Conservation (phyloP, 2,888 invertebrate genomes). For the Ophion obscuratus region DNA sequence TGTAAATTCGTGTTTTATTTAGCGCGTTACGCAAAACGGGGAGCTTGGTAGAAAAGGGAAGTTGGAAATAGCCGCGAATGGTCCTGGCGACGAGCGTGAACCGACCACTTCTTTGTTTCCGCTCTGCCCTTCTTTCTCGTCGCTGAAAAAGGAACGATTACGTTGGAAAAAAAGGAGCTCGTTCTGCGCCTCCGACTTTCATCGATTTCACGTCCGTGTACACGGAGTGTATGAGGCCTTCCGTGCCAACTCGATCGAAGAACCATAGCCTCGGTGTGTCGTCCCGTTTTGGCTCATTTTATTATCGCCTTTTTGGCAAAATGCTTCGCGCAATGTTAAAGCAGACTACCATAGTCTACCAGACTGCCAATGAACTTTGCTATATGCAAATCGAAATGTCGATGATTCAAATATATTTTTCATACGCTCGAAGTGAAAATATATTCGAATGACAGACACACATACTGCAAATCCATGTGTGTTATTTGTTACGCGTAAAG, state of each 20-base stretch:
- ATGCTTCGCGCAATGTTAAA: too few relatives aligned
- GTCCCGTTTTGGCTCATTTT: not conserved
- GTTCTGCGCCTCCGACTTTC: conserved; percentile 47
- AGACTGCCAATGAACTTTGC: too few relatives aligned
- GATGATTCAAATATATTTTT: too few relatives aligned
- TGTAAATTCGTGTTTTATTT: not conserved
- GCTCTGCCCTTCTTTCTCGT: conserved; percentile 19
- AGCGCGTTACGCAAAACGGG: conserved; percentile 4
- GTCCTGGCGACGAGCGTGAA: conserved; percentile 20
- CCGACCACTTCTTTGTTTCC: conserved; percentile 26
- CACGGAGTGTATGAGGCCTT: not conserved
- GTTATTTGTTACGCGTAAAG: too few relatives aligned
- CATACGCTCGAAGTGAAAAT: too few relatives aligned
- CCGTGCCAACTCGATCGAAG: not conserved
- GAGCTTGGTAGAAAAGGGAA: not conserved
- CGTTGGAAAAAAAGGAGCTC: conserved; percentile 33
- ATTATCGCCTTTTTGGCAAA: not conserved
- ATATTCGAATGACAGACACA: too few relatives aligned
- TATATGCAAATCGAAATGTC: too few relatives aligned
- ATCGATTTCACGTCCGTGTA: conserved; percentile 58
- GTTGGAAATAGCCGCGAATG: conserved; percentile 43
- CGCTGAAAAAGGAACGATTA: conserved; percentile 42
- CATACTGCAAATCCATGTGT: too few relatives aligned
- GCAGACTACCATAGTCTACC: too few relatives aligned
- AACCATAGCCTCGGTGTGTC: too few relatives aligned